These are phyloP conservation scores for Ahaetulla prasina DNA, from an alignment of 2,113 vertebrate species.

Conservation along the genomic window DNA sequence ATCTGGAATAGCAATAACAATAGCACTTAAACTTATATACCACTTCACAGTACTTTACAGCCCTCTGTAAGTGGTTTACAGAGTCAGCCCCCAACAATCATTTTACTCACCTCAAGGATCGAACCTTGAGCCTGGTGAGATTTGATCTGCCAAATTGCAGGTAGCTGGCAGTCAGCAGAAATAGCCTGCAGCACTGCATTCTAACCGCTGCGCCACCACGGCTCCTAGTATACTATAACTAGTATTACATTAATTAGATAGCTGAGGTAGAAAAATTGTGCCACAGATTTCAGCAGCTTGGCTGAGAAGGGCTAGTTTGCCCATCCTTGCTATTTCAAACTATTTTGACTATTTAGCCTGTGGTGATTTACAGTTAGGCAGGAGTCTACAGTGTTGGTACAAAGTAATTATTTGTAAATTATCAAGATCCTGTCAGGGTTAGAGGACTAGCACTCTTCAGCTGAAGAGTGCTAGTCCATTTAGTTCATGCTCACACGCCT, in stretches of 20 bases:
- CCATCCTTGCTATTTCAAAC: neutral
- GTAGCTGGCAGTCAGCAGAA: too few relatives aligned
- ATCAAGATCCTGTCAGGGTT: neutral
- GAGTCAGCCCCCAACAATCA: too few relatives aligned
- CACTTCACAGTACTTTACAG: too few relatives aligned
- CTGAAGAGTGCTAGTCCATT: too few relatives aligned
- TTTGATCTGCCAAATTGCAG: too few relatives aligned
- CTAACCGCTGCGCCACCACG: too few relatives aligned
- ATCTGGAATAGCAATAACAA: neutral
- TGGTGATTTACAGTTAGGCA: neutral
- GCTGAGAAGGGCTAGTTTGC: neutral
- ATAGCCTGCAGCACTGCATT: too few relatives aligned
- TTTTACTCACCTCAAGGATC: too few relatives aligned
- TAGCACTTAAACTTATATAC: too few relatives aligned
- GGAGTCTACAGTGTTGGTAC: neutral
- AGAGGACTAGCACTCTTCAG: too few relatives aligned
- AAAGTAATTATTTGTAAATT: neutral
- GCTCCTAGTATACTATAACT: neutral
- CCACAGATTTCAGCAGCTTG: neutral
- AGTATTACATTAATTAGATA: neutral
- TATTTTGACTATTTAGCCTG: neutral
- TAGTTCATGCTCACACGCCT: neutral
- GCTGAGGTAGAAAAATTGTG: neutral
- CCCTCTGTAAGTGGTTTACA: too few relatives aligned
- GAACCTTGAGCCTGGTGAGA: too few relatives aligned